A percentile compares a stretch with the other conserved stretches of the same genome.
These are phyloP conservation scores for Cecidostiba fungosa DNA, from an alignment of 2,888 invertebrate genomes.

Conservation along the genomic window DNA sequence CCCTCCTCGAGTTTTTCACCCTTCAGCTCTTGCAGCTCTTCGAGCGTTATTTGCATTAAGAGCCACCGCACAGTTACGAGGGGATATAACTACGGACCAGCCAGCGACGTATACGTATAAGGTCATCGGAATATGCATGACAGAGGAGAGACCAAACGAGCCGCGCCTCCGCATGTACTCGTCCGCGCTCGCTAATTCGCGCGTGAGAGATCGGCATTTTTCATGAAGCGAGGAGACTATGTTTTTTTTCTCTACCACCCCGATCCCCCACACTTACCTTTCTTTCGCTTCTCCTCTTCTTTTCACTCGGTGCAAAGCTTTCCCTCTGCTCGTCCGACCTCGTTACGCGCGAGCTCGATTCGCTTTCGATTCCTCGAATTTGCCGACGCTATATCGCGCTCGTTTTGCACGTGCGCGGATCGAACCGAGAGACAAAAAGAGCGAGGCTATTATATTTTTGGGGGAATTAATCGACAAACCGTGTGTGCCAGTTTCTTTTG, in stretches of 20 bases:
- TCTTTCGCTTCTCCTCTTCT: not conserved
- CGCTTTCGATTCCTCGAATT: constrained; percentile 36
- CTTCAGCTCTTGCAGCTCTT: constrained; percentile 15
- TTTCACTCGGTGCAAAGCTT: not conserved
- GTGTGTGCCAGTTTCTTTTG: constrained; percentile 1
- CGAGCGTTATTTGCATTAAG: constrained; percentile 57
- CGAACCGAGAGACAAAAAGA: too few relatives aligned
- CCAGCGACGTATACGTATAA: not conserved
- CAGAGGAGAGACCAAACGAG: not conserved
- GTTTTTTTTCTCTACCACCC: not conserved
- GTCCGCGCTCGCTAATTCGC: constrained; percentile 39
- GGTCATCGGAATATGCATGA: constrained; percentile 57
- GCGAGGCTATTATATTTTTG: not conserved
- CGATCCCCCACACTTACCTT: not conserved
- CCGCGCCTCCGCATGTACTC: constrained; percentile 18
- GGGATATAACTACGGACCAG: constrained; percentile 1
- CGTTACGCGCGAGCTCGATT: constrained; percentile 19
- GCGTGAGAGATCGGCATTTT: constrained; percentile 55
- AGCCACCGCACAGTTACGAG: not conserved
- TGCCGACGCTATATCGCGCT: constrained; percentile 6
- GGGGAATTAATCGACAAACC: constrained; percentile 37
- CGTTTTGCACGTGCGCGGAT: not conserved
- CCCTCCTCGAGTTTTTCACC: constrained; percentile 29
- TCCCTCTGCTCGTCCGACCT: constrained; percentile 8
- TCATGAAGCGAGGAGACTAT: constrained; percentile 8